Evolutionary conservation across 2,888 invertebrate genomes (phyloP).

Genomic region (Axea sp.): DNA sequence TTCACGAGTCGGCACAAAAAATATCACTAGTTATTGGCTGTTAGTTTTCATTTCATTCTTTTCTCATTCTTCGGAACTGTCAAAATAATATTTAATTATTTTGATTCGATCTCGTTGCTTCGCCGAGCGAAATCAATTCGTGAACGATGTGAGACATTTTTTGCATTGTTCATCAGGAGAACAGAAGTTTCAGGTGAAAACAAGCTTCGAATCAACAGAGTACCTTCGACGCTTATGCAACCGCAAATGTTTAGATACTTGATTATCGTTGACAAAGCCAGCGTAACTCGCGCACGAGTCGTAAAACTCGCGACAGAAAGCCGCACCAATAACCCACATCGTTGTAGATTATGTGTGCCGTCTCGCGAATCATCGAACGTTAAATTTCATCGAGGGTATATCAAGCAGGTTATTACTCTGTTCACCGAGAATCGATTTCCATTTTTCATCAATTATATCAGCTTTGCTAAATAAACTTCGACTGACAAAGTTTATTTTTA

Average conservation of each 20-base stretch:
- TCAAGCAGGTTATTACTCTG: conserved; percentile 22
- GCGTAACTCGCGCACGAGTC: conserved; percentile 35
- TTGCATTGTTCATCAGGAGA: no score
- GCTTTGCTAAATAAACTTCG: conserved; percentile 24
- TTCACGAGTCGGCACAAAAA: no score
- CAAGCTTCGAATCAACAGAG: conserved; percentile 33
- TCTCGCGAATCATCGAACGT: conserved; percentile 48
- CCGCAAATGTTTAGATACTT: conserved; percentile 45
- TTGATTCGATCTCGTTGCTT: no score
- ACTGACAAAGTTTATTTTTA: conserved; percentile 6
- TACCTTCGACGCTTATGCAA: conserved; percentile 45
- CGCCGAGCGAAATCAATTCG: no score
- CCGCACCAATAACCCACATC: conserved; percentile 39
- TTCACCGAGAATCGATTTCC: conserved; percentile 39
- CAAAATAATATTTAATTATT: no score
- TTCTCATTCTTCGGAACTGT: no score
- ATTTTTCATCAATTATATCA: conserved; percentile 40
- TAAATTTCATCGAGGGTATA: conserved; percentile 41
- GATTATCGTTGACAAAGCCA: conserved; percentile 51
- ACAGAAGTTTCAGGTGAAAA: conserved; percentile 33
- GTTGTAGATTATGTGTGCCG: conserved; percentile 28
- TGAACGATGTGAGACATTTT: no score
- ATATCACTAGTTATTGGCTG: no score
- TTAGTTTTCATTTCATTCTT: conserved; percentile 10
- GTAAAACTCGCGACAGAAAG: conserved; percentile 35